These are phyloP conservation scores for Synanceia verrucosa DNA, from an alignment of 2,797 vertebrate genomes.

Conservation along the genomic window DNA sequence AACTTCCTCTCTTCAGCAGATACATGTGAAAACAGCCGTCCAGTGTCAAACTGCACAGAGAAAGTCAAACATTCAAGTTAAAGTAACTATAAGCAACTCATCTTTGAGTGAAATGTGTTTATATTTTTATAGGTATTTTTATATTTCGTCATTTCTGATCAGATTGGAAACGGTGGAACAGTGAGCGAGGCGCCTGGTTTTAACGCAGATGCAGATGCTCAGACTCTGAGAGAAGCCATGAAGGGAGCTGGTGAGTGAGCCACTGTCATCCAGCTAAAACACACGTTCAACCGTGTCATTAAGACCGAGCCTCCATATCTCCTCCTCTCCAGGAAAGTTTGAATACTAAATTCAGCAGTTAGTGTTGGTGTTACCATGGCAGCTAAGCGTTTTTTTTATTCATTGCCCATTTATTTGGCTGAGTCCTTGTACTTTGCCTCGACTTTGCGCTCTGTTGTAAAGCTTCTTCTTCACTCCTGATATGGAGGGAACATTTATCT, in stretches of 20 bases:
- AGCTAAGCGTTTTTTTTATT: conserved; percentile 4
- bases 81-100: not conserved
- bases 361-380: conserved; percentile 23
- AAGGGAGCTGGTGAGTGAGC: conserved; percentile 91
- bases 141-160: not conserved
- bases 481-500: not conserved
- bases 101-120: not conserved
- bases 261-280: conserved; percentile 8
- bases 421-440: conserved; percentile 11
- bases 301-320: not conserved
- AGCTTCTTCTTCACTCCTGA: not conserved
- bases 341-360: conserved; percentile 1
- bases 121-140: not conserved
- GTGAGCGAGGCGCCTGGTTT: conserved; percentile 88
- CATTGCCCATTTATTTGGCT: not conserved
- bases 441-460: not conserved
- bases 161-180: conserved; percentile 85
- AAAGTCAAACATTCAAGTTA: not conserved
- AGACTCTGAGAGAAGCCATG: conserved; percentile 90
- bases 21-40: not conserved
- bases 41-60: not conserved
- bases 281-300: conserved; percentile 1
- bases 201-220: conserved; percentile 83
- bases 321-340: conserved; percentile 51
- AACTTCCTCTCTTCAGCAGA: not conserved